Evolutionary conservation across 1,140 invertebrate species (phyloP), one percentile per base, ranked within the genome.

Genomic region (Drosophila baimaii): DNA sequence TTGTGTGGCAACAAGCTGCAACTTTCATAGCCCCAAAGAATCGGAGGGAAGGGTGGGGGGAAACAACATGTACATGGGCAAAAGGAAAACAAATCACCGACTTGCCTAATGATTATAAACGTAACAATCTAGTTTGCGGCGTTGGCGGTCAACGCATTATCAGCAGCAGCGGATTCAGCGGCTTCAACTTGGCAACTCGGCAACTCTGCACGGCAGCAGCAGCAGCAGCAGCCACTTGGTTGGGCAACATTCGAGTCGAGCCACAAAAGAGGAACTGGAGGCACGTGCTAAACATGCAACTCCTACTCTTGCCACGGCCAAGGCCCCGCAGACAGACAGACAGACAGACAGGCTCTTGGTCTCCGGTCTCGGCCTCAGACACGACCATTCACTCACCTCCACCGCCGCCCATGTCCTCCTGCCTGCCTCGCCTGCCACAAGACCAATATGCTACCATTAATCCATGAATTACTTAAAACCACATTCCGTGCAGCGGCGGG

Each of bases 391-490:
- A 88, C 76, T 88, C 84, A 88, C 37, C 13, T 33, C 52, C 27
- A 9, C 23, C n/a, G n/a, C n/a, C n/a, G n/a, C n/a, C n/a, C 25
- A 25, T 25, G 44, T 49, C 35, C 37, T 31, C 21, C 66, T 39
- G 12, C 27, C 8, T n/a, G 0, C 49, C 39, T 1, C 35, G 29
- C 21, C 37, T 46, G 59, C 63, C 72, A 70, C 73, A 70, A 78
- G 71, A 80, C 63, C 83, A 88, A 88, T 88, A 88, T 84, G 84
- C 84, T 84, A 84, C 84, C 84, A 88, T 88, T 88, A 89, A 88
- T 88, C 84, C 84, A 88, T 90, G 84, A 88, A 88, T 88, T 88
- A 88, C 83, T 88, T 88, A 88, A 88, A 88, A 84, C 79, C 83
- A 89, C 83, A 88, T 88, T 88, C 83, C 83, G 68, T 72, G 82